Evolutionary conservation across 2,888 invertebrate genomes (phyloP).

Genomic region (Amphiduros pacificus): DNA sequence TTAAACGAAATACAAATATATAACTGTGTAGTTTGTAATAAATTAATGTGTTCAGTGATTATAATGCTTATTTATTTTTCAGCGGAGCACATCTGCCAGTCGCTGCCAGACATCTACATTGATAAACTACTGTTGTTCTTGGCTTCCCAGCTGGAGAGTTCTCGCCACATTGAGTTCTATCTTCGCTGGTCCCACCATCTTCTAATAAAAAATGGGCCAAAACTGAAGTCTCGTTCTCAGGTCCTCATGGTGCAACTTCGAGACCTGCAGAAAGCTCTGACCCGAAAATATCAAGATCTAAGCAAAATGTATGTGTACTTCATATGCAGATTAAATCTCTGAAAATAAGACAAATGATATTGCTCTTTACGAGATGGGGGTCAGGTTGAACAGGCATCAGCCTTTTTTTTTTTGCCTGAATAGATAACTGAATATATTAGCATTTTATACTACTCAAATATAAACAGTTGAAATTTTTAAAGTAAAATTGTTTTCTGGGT

Average conservation of each 20-base stretch:
- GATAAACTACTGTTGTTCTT: constrained; percentile 75
- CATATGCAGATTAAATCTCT: not conserved
- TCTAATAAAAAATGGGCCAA: constrained; percentile 68
- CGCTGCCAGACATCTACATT: constrained; percentile 74
- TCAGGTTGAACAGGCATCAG: too few relatives aligned
- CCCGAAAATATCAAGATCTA: constrained; percentile 76
- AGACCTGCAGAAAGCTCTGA: constrained; percentile 76
- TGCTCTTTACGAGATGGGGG: too few relatives aligned
- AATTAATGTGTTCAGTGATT: too few relatives aligned
- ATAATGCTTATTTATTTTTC: constrained; percentile 45
- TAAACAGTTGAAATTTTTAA: not conserved
- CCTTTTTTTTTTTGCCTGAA: too few relatives aligned
- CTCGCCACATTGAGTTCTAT: constrained; percentile 86
- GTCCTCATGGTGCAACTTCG: constrained; percentile 70
- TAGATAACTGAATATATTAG: not conserved
- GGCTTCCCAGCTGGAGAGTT: constrained; percentile 72
- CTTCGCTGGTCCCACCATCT: constrained; percentile 75
- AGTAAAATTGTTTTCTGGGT: not conserved
- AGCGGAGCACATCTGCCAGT: constrained; percentile 77
- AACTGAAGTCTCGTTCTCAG: constrained; percentile 62
- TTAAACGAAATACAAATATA: too few relatives aligned
- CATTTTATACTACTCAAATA: not conserved
- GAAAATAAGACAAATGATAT: not conserved
- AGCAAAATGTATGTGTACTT: constrained; percentile 31
- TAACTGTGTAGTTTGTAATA: too few relatives aligned